phyloP scores from a whole-genome alignment of 2,113 vertebrate species.

The Ia io region DNA sequence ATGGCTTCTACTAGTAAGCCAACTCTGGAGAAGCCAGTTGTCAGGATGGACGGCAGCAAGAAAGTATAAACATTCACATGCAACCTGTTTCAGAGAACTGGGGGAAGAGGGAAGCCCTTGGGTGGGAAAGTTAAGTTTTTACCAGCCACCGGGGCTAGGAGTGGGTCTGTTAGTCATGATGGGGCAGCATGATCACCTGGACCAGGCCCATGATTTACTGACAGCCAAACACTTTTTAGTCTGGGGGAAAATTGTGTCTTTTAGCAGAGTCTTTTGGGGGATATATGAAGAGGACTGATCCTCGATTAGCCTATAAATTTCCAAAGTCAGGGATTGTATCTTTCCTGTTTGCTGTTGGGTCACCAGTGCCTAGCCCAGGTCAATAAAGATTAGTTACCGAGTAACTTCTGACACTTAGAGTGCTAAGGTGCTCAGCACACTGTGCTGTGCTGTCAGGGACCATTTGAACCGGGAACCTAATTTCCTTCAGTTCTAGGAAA shows the following conservation, averaged over 20 bases:
- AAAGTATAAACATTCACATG: background rate
- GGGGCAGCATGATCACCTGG: background rate
- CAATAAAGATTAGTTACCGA: background rate
- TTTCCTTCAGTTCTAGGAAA: background rate
- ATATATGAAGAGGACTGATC: background rate
- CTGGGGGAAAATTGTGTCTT: background rate
- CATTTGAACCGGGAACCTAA: background rate
- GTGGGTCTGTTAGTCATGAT: background rate
- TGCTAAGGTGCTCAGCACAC: background rate
- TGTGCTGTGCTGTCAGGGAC: background rate
- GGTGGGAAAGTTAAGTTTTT: background rate
- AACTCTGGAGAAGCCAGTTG: background rate
- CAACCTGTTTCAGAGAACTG: background rate
- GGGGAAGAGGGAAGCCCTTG: background rate
- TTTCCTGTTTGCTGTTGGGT: background rate
- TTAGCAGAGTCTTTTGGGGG: background rate
- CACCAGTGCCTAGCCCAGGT: background rate
- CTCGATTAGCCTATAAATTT: background rate
- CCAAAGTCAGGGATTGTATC: background rate
- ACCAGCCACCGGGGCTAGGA: background rate
- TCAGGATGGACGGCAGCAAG: background rate
- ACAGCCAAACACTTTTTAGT: background rate
- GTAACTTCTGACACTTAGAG: background rate
- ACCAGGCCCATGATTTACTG: background rate
- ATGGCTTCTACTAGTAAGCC: slow-evolving; percentile 24